Evolutionary conservation across 2,888 invertebrate genomes (phyloP).

Genomic region (Protodeltote pygarga): DNA sequence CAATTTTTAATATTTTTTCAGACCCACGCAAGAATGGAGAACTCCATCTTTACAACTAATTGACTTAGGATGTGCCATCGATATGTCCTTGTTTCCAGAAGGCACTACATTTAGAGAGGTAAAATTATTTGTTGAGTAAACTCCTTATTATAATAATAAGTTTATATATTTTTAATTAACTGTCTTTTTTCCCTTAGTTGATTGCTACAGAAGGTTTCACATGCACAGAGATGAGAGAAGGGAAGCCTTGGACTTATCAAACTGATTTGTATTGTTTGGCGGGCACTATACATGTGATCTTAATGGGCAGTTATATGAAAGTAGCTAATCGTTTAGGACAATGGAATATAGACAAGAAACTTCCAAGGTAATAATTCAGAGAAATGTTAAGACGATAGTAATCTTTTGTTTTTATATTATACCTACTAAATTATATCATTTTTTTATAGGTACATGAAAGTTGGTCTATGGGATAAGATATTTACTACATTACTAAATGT

Average conservation of each 20-base stretch:
- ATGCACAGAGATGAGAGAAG: conserved; percentile 96
- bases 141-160: neutral
- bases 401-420: too few relatives aligned
- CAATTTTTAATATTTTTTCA: conserved; percentile 58
- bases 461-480: conserved; percentile 92
- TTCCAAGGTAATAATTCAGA: conserved; percentile 87
- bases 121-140: too few relatives aligned
- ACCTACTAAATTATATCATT: neutral
- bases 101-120: conserved; percentile 91
- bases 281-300: conserved; percentile 94
- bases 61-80: conserved; percentile 98
- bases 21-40: conserved; percentile 88
- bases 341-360: conserved; percentile 90
- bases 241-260: conserved; percentile 97
- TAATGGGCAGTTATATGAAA: conserved; percentile 96
- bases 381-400: too few relatives aligned
- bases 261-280: conserved; percentile 96
- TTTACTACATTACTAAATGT: conserved; percentile 94
- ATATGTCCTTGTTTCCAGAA: conserved; percentile 94
- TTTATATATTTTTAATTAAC: neutral
- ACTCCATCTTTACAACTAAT: conserved; percentile 93
- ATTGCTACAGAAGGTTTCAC: conserved; percentile 93
- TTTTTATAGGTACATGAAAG: conserved; percentile 89
- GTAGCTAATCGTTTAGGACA: conserved; percentile 88
- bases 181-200: conserved; percentile 72